Base-by-base conservation (phyloP, 1,140 invertebrate species). In the Caenorhabditis briggsae region DNA sequence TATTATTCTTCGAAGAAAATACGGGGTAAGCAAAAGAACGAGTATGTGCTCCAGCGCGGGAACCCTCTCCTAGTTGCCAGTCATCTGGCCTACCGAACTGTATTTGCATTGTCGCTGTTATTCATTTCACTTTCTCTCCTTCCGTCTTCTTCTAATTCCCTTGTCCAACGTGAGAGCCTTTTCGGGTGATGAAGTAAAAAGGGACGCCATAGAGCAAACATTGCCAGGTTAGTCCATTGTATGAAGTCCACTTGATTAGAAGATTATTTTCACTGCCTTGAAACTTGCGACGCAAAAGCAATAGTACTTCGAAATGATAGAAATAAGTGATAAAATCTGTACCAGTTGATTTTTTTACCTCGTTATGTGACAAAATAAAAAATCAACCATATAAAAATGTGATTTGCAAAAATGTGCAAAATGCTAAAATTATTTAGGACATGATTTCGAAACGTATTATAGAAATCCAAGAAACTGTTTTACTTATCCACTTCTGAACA, bases 181-280 rank as follows among this genome's bases (percentile, higher is more conserved):
- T 61, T 20, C 59, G 23, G 70, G n/a, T 50, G 70, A 8, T 50
- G 70, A 78, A 14, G 70, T 20, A 70, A 78, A 50, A 50, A 46
- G 33, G 16, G 33, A 7, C 18, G 56, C 16, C n/a, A n/a, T 33
- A 78, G 70, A 53, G 70, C 46, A 78, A 78, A 78, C 23, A 78
- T 12, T n/a, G 43, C 23, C 11, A 20, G 14, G 20, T 78, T 18
- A 50, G 70, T 20, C n/a, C 46, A 78, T 78, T 78, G 70, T 78
- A 50, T 23, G 70, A 50, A 78, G 70, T 78, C 70, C 70, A 78
- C 70, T 78, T 78, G 70, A 78, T 50, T 78, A 78, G 70, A 46
- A 78, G 70, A 78, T 78, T 78, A 78, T 78, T 78, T 46, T 78
- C 70, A 50, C 70, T 46, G 33, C 33, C 33, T 33, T 3, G 3